These are phyloP conservation scores for Hirtodrosophila trivittata DNA, from an alignment of 2,888 invertebrate genomes.

Conservation along the genomic window DNA sequence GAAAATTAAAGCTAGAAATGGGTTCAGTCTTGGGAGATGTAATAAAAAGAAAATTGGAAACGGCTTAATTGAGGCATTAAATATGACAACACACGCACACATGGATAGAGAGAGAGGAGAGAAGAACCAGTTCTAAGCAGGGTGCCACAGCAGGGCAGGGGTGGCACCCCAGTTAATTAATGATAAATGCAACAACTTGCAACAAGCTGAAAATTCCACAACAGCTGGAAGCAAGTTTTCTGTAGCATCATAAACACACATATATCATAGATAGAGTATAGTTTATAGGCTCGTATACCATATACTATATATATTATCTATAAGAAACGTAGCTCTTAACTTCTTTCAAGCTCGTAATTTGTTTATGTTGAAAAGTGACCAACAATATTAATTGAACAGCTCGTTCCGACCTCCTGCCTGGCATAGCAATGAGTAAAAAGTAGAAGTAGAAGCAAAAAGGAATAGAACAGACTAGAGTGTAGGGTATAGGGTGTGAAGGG, in stretches of 20 bases:
- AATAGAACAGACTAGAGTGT: neutral
- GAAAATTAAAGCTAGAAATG: slow-evolving; percentile 18
- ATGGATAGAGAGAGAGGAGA: neutral
- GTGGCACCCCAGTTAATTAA: slow-evolving; percentile 38
- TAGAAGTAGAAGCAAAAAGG: neutral
- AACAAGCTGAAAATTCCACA: slow-evolving; percentile 18
- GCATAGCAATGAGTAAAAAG: slow-evolving; percentile 47
- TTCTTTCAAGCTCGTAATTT: slow-evolving; percentile 33
- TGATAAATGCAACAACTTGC: slow-evolving; percentile 39
- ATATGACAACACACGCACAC: slow-evolving; percentile 44
- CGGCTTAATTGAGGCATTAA: slow-evolving; percentile 70
- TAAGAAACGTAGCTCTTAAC: slow-evolving; percentile 7
- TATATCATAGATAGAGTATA: neutral
- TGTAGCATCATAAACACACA: slow-evolving; percentile 7
- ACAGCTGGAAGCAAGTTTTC: slow-evolving; percentile 29
- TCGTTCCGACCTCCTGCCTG: slow-evolving; percentile 45
- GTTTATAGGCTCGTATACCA: neutral
- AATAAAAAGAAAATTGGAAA: slow-evolving; percentile 54
- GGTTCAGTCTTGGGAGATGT: slow-evolving; percentile 35
- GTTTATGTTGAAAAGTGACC: slow-evolving; percentile 48
- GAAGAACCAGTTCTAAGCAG: slow-evolving; percentile 12
- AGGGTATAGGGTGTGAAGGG: slow-evolving; percentile 20
- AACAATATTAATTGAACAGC: slow-evolving; percentile 66
- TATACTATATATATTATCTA: slow-evolving; percentile 5
- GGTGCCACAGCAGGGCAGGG: slow-evolving; percentile 12